phyloP scores from a whole-genome alignment of 2,113 vertebrate genomes.

The Polyodon spathula region DNA sequence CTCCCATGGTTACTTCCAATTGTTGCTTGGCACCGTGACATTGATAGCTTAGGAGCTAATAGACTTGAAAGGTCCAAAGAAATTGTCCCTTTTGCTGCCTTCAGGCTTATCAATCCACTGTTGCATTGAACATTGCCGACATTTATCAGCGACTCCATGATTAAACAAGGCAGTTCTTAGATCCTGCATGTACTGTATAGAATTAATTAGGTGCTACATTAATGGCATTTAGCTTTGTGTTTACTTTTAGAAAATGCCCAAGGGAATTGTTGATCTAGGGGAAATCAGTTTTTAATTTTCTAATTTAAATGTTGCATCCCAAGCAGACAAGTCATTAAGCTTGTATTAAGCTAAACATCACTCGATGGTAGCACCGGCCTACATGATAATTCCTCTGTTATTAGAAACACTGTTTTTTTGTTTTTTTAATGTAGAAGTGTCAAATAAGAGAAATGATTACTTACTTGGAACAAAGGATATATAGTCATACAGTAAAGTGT shows the following conservation, averaged over 20 bases:
- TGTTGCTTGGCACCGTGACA: no score
- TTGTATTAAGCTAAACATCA: not conserved
- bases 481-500: no score
- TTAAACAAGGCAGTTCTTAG: not conserved
- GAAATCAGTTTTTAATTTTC: slow-evolving; percentile 4
- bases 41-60: no score
- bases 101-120: not conserved
- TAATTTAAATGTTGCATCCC: slow-evolving; percentile 2
- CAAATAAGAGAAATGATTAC: no score
- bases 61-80: no score
- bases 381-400: not conserved
- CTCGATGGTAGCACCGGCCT: not conserved
- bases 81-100: no score
- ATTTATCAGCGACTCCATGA: not conserved
- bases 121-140: not conserved
- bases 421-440: no score
- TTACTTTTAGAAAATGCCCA: not conserved
- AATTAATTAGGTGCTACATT: not conserved
- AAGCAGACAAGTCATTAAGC: slow-evolving; percentile 1
- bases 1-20: no score
- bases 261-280: not conserved
- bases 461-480: no score
- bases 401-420: not conserved
- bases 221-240: not conserved
- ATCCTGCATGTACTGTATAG: not conserved